Percentiles rank a stretch among this genome's conserved stretches.
Evolutionary conservation across 1,140 invertebrate genomes (phyloP).

Genomic region (Eriocheir sinensis): DNA sequence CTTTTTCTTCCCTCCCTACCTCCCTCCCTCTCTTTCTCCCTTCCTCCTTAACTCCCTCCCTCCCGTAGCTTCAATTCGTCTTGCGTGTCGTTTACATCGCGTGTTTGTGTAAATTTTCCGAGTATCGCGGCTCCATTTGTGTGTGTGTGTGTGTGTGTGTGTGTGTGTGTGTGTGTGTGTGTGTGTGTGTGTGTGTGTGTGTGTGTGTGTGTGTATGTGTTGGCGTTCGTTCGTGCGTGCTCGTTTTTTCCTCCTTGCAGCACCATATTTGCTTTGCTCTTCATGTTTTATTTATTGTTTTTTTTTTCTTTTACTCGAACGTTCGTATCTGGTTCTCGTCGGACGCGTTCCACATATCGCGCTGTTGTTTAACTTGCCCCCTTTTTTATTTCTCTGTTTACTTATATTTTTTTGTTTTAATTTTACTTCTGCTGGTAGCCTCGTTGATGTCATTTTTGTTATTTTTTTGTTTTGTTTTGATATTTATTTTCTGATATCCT

Average conservation of each 20-base stretch:
- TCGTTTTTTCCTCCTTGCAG: no score
- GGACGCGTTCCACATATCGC: not conserved
- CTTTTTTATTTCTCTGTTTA: constrained; percentile 1
- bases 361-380: no score
- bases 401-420: no score
- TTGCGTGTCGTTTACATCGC: not conserved
- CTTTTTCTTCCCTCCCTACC: no score
- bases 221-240: no score
- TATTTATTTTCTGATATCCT: no score
- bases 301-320: not conserved
- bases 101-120: constrained; percentile 15
- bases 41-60: not conserved
- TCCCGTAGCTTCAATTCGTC: not conserved
- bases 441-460: no score
- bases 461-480: no score
- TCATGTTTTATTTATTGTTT: no score
- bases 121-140: not conserved
- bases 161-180: constrained; percentile 47
- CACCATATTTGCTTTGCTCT: no score
- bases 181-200: constrained; percentile 37
- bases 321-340: no score
- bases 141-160: constrained; percentile 35
- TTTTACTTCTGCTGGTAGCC: no score
- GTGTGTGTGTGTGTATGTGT: not conserved
- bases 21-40: not conserved